Base-by-base conservation (phyloP, 2,113 vertebrate species). In the Gasterosteus nipponicus region DNA sequence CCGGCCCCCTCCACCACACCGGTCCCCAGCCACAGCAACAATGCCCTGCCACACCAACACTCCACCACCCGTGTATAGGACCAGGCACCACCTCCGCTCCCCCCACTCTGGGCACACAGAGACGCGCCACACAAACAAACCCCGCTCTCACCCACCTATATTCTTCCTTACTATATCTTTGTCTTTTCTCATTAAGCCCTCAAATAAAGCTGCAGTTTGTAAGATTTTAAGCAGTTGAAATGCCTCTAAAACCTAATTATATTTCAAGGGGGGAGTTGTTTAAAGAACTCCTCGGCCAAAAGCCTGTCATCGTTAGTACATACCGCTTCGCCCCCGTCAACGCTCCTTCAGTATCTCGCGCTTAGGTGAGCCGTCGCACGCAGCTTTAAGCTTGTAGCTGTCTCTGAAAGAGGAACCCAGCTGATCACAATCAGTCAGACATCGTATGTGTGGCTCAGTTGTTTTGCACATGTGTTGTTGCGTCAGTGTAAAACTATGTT, bases 1-100 rank as follows among this genome's bases (percentile, higher is more conserved):
- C 97, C 97, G 80, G 96, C 97, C 92, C 97, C 97, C 73, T 96
- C 96, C 86, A 96, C 95, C 73, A 96, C 97, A 91, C 97, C 87
- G 73, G 95, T 87, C 91, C 96, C 87, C 94, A 97, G 90, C 95
- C 98, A 94, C 96, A 98, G 95, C 97, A 98, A 98, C 97, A 98
- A 94, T 84, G 94, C 93, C 84, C 92, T 94, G 90, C 92, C 98
- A 92, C 96, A 99, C 96, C 96, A 98, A 95, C 96, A 99, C 90
- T 95, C 94, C 72, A 95, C 94, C 86, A 95, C 94, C 60, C 93
- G 94, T 51, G 94, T 95, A 94, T 95, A 95, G 92, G 91, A 92
- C 84, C 82, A 89, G 84, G 90, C 88, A 89, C 89, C 84, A 89
- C 65, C 87, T 87, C 78, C 68, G 80, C 85, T 80, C 70, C 66